Percentiles rank a stretch among this genome's conserved stretches.
These are phyloP conservation scores for Tarsius wallacei DNA, from an alignment of 2,797 vertebrate genomes.

Conservation along the genomic window DNA sequence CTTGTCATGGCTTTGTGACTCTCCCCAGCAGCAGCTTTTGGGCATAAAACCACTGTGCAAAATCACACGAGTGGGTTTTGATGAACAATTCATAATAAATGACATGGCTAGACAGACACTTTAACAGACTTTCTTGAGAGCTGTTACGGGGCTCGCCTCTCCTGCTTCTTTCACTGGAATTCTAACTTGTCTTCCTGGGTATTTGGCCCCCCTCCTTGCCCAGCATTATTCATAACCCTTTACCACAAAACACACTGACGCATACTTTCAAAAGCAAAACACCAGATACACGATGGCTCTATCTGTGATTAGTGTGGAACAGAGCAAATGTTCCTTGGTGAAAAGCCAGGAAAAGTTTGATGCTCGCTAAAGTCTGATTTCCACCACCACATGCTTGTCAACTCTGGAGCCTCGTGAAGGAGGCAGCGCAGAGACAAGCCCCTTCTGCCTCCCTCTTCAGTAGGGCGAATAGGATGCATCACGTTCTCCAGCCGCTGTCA, in stretches of 20 bases:
- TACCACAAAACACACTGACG: not conserved
- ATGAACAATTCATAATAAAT: not conserved
- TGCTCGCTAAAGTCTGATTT: not conserved
- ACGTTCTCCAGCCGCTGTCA: not conserved
- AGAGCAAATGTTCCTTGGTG: not conserved
- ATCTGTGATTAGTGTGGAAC: not conserved
- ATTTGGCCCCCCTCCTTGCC: not conserved
- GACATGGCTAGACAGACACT: not conserved
- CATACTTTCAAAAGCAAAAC: not conserved
- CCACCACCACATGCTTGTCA: too few relatives aligned
- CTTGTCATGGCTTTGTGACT: not conserved
- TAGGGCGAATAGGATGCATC: too few relatives aligned
- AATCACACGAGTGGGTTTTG: not conserved
- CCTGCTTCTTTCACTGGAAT: not conserved
- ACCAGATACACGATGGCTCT: not conserved
- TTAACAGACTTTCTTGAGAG: not conserved
- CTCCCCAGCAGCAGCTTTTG: not conserved
- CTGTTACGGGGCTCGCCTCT: not conserved
- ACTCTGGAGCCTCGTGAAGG: not conserved
- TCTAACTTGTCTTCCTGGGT: not conserved
- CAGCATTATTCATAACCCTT: not conserved
- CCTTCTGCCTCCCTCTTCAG: not conserved
- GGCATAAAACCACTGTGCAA: not conserved
- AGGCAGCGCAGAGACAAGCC: fast-evolving
- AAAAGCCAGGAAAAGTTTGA: not conserved